These are phyloP conservation scores for Hippasteria phrygiana DNA, from an alignment of 53 echinoderm and acorn worm genomes.

Conservation along the genomic window DNA sequence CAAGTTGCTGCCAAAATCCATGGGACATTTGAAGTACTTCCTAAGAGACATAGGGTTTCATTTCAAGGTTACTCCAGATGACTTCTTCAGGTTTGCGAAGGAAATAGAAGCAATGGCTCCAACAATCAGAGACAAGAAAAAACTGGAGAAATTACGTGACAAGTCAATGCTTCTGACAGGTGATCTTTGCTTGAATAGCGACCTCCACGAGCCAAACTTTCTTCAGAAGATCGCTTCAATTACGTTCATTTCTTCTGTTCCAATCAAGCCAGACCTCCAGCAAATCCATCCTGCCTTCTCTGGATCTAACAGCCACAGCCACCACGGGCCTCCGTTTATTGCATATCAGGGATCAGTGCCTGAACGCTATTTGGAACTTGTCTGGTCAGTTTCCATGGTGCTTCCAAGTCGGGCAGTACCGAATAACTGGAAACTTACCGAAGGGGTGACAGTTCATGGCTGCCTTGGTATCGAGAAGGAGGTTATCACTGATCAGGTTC, in stretches of 20 bases:
- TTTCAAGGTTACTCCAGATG: background rate
- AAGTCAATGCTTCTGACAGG: constrained; percentile 7
- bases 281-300: constrained; percentile 36
- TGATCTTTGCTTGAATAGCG: background rate
- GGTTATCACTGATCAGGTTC: constrained; percentile 15
- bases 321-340: background rate
- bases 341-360: constrained; percentile 54
- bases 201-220: background rate
- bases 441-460: constrained; percentile 18
- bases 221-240: constrained; percentile 4
- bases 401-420: constrained; percentile 50
- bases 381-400: constrained; percentile 57
- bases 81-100: constrained; percentile 6
- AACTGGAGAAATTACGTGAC: background rate
- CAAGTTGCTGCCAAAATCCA: constrained; percentile 11
- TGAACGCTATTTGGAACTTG: constrained; percentile 42
- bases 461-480: constrained; percentile 39
- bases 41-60: constrained; percentile 33
- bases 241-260: constrained; percentile 58
- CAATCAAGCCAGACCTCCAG: constrained; percentile 9
- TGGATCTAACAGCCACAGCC: background rate
- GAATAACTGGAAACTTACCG: background rate
- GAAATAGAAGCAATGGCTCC: constrained; percentile 5
- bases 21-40: background rate
- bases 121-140: background rate